A percentile compares a stretch with the other conserved stretches of the same genome.
phyloP scores from a whole-genome alignment of 2,888 invertebrate genomes.

The Trissonchulus latispiculum region DNA sequence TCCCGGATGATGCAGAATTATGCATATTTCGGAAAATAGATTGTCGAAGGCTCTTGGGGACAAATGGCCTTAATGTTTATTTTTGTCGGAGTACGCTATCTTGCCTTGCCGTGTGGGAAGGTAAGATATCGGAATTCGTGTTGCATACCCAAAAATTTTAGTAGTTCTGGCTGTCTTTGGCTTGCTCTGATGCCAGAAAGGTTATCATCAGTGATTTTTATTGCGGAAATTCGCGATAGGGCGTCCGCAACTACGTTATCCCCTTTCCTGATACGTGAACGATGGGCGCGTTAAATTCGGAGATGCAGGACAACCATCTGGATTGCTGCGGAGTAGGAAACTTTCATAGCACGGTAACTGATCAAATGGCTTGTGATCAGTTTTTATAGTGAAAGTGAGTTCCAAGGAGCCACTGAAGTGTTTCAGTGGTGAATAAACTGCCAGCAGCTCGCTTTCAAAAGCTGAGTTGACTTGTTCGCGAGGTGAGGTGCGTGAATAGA shows the following conservation, averaged over 20 bases:
- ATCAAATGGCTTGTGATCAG: not conserved
- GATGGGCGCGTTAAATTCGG: not conserved
- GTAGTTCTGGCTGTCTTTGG: too few relatives aligned
- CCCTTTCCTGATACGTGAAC: not conserved
- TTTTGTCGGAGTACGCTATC: too few relatives aligned
- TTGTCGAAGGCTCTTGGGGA: not conserved
- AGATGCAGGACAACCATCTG: not conserved
- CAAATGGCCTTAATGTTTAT: not conserved
- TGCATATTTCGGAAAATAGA: not conserved
- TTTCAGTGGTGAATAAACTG: not conserved
- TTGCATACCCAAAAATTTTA: too few relatives aligned
- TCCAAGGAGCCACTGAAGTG: too few relatives aligned
- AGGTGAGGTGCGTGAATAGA: too few relatives aligned
- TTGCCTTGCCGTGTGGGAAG: too few relatives aligned
- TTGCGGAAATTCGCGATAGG: not conserved
- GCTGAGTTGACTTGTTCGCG: too few relatives aligned
- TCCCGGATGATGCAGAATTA: not conserved
- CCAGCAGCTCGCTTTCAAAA: not conserved
- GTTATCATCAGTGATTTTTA: not conserved
- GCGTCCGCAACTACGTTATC: not conserved
- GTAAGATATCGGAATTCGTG: too few relatives aligned
- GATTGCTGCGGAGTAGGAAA: not conserved
- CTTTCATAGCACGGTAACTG: too few relatives aligned
- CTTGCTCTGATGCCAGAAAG: too few relatives aligned
- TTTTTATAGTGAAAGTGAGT: not conserved